phyloP scores from a whole-genome alignment of 2,113 vertebrate genomes.

The Papio anubis region DNA sequence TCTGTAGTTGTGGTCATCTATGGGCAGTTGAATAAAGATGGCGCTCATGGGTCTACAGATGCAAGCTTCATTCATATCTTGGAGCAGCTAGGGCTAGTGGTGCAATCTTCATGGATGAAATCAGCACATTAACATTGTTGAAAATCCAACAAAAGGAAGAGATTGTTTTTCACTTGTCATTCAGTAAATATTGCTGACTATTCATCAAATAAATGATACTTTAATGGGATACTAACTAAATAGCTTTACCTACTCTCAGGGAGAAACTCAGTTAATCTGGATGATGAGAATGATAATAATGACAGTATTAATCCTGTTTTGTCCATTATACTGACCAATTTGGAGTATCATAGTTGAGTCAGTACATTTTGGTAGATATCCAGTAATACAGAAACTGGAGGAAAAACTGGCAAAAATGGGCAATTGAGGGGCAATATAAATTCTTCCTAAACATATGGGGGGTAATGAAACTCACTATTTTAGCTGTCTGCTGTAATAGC shows the following conservation, averaged over 20 bases:
- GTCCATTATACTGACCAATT: background rate
- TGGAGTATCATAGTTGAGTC: slow-evolving; percentile 7
- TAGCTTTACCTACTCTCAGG: background rate
- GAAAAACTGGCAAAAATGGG: slow-evolving; percentile 34
- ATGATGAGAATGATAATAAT: background rate
- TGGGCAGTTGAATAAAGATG: background rate
- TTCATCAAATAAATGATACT: background rate
- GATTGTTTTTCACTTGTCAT: background rate
- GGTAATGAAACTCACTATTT: slow-evolving; percentile 29
- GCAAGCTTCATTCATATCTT: background rate
- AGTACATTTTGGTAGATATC: background rate
- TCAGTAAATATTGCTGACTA: slow-evolving; percentile 27
- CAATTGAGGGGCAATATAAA: background rate
- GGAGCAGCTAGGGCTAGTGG: background rate
- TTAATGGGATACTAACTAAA: background rate
- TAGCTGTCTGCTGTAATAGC: background rate
- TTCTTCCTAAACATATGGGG: background rate
- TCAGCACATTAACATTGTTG: background rate
- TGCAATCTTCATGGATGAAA: background rate
- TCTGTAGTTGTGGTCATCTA: background rate
- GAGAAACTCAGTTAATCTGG: slow-evolving; percentile 26
- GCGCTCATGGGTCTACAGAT: background rate
- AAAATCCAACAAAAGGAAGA: background rate
- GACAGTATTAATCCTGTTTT: slow-evolving; percentile 1
- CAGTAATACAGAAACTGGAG: background rate